Percentiles rank a stretch among this genome's conserved stretches.
These are phyloP conservation scores for Loxodonta africana DNA, from an alignment of 2,113 vertebrate species.

Conservation along the genomic window DNA sequence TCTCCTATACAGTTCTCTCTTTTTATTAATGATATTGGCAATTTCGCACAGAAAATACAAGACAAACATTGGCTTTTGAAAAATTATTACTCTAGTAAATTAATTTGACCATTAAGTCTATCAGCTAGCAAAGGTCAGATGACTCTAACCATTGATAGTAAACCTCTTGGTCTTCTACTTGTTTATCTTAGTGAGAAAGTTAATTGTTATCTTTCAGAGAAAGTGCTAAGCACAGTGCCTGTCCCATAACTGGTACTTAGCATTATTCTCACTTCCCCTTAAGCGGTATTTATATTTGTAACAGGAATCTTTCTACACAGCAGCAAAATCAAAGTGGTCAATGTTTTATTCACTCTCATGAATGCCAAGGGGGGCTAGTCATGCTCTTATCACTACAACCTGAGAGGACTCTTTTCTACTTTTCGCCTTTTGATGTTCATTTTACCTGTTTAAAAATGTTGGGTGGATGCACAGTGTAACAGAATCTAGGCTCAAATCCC, in stretches of 20 bases:
- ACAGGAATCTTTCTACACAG: not conserved
- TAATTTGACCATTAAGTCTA: conserved; percentile 72
- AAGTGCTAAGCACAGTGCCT: not conserved
- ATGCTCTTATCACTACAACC: not conserved
- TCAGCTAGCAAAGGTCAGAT: conserved; percentile 87
- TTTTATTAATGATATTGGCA: conserved; percentile 86
- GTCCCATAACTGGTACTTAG: not conserved
- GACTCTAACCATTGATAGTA: conserved; percentile 82
- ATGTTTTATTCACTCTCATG: not conserved
- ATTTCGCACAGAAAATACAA: conserved; percentile 86
- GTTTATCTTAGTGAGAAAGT: conserved; percentile 39
- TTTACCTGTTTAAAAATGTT: conserved; percentile 34
- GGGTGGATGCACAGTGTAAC: not conserved
- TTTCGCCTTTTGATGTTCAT: not conserved
- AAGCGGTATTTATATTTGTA: not conserved
- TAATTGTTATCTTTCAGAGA: conserved; percentile 1
- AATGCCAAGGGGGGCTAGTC: not conserved
- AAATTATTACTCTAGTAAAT: conserved; percentile 84
- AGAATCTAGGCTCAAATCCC: not conserved
- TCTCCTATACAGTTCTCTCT: conserved; percentile 83
- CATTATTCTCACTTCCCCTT: not conserved
- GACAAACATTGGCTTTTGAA: conserved; percentile 79
- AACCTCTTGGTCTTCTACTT: conserved; percentile 87
- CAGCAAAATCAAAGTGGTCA: not conserved
- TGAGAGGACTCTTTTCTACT: not conserved